Percentiles rank a stretch among this genome's conserved stretches.
Conservation (phyloP, 2,113 vertebrate genomes). For the Recurvirostra avosetta region DNA sequence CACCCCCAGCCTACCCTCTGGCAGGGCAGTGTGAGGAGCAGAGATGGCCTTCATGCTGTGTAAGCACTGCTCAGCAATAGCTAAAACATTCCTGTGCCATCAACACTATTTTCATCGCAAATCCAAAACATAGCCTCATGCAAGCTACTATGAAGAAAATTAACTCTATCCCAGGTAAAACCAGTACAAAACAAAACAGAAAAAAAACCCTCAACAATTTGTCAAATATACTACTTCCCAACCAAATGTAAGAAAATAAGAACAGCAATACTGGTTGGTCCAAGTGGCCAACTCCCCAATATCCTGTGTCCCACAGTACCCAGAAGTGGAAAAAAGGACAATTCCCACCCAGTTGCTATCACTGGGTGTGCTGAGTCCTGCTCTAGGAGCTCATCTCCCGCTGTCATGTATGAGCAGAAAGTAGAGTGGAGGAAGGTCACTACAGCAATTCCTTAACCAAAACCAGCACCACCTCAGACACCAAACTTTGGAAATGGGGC, state of each 20-base stretch:
- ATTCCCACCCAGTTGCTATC: too few relatives aligned
- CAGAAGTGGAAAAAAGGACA: neutral
- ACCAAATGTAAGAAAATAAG: neutral
- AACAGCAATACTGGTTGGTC: neutral
- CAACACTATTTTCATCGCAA: neutral
- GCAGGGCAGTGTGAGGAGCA: neutral
- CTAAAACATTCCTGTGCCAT: neutral
- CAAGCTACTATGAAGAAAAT: neutral
- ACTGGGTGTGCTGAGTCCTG: too few relatives aligned
- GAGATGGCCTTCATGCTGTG: neutral
- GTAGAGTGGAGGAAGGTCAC: too few relatives aligned
- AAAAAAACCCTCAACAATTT: neutral
- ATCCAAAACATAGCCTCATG: neutral
- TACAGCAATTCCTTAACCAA: too few relatives aligned
- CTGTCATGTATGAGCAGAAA: too few relatives aligned
- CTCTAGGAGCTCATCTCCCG: too few relatives aligned
- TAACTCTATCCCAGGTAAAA: neutral
- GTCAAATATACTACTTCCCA: neutral
- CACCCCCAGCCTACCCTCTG: rapidly evolving
- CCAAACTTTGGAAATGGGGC: too few relatives aligned
- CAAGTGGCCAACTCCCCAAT: neutral
- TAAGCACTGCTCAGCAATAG: neutral
- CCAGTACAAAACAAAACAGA: neutral
- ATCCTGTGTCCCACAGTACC: neutral
- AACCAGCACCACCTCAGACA: too few relatives aligned